Percentiles rank a stretch among this genome's conserved stretches.
phyloP scores from a whole-genome alignment of 2,797 vertebrate genomes.

The Sebastes elongatus region DNA sequence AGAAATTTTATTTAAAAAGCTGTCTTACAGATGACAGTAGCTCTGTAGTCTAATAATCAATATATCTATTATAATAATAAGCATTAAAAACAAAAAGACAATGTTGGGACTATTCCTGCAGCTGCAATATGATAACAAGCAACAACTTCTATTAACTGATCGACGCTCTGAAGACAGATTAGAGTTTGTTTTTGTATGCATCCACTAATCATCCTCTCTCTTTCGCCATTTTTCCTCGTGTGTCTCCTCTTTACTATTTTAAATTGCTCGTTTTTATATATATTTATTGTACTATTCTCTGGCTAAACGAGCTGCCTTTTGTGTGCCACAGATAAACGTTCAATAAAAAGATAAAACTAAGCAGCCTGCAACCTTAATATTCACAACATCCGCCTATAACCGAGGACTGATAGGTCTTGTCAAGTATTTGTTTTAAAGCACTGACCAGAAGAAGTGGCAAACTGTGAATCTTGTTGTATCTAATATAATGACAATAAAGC shows the following conservation, averaged over 20 bases:
- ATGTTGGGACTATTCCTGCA: no score
- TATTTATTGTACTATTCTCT: not conserved
- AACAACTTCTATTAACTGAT: not conserved
- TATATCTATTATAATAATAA: no score
- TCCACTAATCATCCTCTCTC: no score
- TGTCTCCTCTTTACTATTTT: not conserved
- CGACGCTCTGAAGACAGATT: not conserved
- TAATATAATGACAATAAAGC: no score
- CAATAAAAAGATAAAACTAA: not conserved
- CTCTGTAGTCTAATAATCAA: not conserved
- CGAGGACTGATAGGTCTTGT: not conserved
- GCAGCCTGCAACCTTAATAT: not conserved
- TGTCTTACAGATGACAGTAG: no score
- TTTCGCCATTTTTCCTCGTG: not conserved
- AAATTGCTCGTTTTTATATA: rapidly evolving
- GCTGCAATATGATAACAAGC: no score
- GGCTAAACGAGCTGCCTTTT: not conserved
- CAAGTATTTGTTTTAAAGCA: no score
- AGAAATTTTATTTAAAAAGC: not conserved
- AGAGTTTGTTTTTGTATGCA: no score
- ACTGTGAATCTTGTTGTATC: no score
- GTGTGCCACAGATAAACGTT: not conserved
- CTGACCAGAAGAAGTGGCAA: no score
- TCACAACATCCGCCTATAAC: not conserved
- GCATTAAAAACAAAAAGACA: no score